These are phyloP conservation scores for Acrobasis consociella DNA, from an alignment of 2,888 invertebrate species.

Conservation along the genomic window DNA sequence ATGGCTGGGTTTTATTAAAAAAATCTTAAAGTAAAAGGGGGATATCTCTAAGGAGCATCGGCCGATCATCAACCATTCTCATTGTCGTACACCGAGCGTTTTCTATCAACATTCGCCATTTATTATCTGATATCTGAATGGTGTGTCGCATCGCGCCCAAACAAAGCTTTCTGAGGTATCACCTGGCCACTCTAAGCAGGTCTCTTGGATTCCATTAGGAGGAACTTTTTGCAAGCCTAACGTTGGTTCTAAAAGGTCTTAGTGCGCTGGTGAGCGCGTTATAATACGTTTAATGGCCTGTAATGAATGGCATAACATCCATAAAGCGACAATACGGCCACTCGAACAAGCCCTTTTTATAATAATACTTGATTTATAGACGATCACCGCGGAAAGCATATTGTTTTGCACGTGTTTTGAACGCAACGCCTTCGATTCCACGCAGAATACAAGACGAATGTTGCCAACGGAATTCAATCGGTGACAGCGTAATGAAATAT, in stretches of 20 bases:
- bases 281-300: conserved; percentile 82
- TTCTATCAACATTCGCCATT: conserved; percentile 72
- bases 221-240: conserved; percentile 33
- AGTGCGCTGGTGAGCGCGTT: conserved; percentile 55
- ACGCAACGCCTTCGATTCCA: conserved; percentile 54
- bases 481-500: conserved; percentile 32
- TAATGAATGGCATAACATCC: conserved; percentile 82
- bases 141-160: conserved; percentile 77
- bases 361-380: conserved; percentile 78
- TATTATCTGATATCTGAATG: conserved; percentile 76
- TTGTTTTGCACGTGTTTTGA: conserved; percentile 77
- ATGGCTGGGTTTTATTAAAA: conserved; percentile 34
- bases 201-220: conserved; percentile 52
- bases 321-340: conserved; percentile 79
- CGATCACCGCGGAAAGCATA: conserved; percentile 59
- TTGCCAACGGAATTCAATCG: conserved; percentile 43
- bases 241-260: conserved; percentile 42
- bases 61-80: conserved; percentile 43
- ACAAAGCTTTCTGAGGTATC: conserved; percentile 76
- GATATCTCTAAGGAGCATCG: conserved; percentile 32
- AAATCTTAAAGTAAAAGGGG: conserved; percentile 20
- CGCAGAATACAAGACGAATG: conserved; percentile 37
- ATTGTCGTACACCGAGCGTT: conserved; percentile 43
- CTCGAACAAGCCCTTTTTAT: conserved; percentile 78
- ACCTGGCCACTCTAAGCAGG: conserved; percentile 53